These are phyloP conservation scores for Anolis carolinensis DNA, from an alignment of 2,113 vertebrate species.

Conservation along the genomic window DNA sequence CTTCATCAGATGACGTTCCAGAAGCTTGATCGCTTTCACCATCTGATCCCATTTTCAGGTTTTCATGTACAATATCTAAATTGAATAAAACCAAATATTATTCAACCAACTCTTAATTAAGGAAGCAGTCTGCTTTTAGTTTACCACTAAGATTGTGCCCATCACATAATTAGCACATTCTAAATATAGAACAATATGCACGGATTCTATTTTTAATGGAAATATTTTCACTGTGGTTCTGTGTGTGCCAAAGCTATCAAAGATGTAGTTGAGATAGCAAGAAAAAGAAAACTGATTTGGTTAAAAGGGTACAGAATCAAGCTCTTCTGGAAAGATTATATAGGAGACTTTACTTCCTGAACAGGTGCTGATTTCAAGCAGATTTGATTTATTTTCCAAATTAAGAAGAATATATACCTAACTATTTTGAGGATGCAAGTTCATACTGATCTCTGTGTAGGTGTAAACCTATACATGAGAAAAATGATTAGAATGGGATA, in stretches of 20 bases:
- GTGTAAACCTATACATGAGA: neutral
- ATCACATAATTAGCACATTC: neutral
- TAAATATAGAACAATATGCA: neutral
- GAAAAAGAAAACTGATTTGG: neutral
- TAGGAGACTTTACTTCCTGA: neutral
- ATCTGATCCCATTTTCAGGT: conserved; percentile 98
- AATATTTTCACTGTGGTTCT: neutral
- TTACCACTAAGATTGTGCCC: neutral
- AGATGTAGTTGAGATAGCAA: neutral
- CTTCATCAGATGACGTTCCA: conserved; percentile 97
- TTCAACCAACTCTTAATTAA: neutral
- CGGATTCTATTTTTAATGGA: neutral
- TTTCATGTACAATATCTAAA: conserved; percentile 97
- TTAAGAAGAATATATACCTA: conserved; percentile 16
- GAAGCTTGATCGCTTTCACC: conserved; percentile 99
- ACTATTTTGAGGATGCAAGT: neutral
- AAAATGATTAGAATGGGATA: neutral
- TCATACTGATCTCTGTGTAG: neutral
- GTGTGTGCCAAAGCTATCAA: neutral
- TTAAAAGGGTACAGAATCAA: neutral
- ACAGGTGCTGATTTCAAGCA: conserved; percentile 30
- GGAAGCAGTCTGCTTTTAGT: neutral
- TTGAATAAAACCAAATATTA: conserved; percentile 34
- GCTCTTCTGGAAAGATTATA: neutral
- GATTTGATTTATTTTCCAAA: conserved; percentile 35